Conservation (phyloP, 2,797 vertebrate species). For the Lagodon rhomboides region DNA sequence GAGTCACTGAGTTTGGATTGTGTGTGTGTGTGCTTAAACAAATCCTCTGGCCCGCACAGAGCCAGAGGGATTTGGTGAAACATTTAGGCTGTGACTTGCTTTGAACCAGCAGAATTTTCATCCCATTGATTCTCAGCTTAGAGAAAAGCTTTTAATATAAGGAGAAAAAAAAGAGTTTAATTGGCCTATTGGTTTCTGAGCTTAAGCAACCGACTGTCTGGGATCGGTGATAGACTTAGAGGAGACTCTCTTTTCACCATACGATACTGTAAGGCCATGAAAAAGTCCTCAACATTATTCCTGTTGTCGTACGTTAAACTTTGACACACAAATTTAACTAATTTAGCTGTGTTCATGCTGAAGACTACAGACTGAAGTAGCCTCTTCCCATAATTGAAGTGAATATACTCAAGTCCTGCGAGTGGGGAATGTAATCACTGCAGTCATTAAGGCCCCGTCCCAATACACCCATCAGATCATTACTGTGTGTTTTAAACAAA, state of each 20-base stretch:
- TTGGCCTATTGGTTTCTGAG: constrained; percentile 48
- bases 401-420: not conserved
- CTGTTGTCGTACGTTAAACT: not conserved
- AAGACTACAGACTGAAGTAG: not conserved
- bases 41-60: constrained; percentile 29
- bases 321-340: not conserved
- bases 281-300: not conserved
- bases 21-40: constrained; percentile 16
- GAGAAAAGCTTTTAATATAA: constrained; percentile 25
- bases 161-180: constrained; percentile 37
- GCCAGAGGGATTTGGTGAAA: constrained; percentile 45
- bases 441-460: not conserved
- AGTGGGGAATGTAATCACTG: constrained; percentile 29
- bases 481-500: too few relatives aligned
- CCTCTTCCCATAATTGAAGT: constrained; percentile 5
- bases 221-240: constrained; percentile 25
- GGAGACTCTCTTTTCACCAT: constrained; percentile 5
- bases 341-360: not conserved
- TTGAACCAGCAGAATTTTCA: constrained; percentile 47
- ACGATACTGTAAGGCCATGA: constrained; percentile 3
- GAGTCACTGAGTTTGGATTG: constrained; percentile 1
- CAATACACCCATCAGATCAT: too few relatives aligned
- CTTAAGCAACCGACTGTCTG: constrained; percentile 9
- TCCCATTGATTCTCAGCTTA: constrained; percentile 51
- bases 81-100: constrained; percentile 42